These are phyloP conservation scores for Hydroisotoma schaefferi DNA, from an alignment of 2,888 invertebrate species.

Conservation along the genomic window DNA sequence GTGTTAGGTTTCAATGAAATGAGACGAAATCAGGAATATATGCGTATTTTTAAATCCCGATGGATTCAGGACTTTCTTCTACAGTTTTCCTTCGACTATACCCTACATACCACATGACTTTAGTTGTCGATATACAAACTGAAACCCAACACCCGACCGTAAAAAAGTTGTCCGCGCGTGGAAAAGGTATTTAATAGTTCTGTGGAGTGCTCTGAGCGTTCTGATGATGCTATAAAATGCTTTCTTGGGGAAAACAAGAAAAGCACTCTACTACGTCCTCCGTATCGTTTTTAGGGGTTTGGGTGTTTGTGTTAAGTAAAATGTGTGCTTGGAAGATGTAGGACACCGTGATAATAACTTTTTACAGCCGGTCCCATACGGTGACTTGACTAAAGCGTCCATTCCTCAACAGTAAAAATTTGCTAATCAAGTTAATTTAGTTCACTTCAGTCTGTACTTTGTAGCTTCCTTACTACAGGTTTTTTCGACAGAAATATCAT, in stretches of 20 bases:
- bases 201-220: not conserved
- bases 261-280: no score
- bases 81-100: no score
- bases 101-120: no score
- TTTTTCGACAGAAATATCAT: no score
- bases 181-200: not conserved
- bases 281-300: not conserved
- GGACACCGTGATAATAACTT: constrained; percentile 35
- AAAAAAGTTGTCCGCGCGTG: not conserved
- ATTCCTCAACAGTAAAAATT: constrained; percentile 1
- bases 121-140: no score
- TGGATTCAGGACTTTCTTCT: no score
- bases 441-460: no score
- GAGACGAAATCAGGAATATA: no score
- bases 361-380: constrained; percentile 22
- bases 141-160: no score
- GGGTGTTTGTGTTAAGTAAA: constrained; percentile 6
- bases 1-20: no score
- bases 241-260: constrained; percentile 4
- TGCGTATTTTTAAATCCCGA: no score
- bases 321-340: constrained; percentile 18
- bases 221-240: constrained; percentile 6
- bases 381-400: not conserved
- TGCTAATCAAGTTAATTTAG: constrained; percentile 9
- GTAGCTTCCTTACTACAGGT: no score